Conservation (phyloP, 2,888 invertebrate species). For the Hylaea fasciaria region DNA sequence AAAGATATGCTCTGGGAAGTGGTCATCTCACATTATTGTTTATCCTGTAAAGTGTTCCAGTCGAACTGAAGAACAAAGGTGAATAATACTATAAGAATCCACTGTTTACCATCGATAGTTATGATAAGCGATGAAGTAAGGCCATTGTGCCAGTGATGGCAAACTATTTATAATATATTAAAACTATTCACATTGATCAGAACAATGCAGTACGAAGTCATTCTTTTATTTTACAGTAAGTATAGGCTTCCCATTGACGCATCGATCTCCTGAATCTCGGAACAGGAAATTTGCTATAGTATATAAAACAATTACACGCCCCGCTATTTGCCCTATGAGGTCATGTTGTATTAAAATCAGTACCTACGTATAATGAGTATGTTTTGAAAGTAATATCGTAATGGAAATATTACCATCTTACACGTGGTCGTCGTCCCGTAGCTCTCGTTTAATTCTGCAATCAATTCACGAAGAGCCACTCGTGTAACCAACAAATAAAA, state of each 20-base stretch:
- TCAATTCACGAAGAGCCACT: conserved; percentile 13
- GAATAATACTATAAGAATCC: conserved; percentile 34
- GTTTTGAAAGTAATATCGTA: conserved; percentile 33
- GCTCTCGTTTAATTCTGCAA: conserved; percentile 28
- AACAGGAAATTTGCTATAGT: conserved; percentile 24
- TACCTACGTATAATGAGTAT: conserved; percentile 45
- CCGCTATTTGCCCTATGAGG: conserved; percentile 36
- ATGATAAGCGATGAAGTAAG: conserved; percentile 40
- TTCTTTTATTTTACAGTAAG: conserved; percentile 13
- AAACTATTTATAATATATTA: conserved; percentile 16
- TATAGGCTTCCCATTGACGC: conserved; percentile 22
- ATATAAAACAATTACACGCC: conserved; percentile 30
- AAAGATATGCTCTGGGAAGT: background rate
- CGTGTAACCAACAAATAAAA: conserved; percentile 1
- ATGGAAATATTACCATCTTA: conserved; percentile 29
- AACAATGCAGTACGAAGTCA: conserved; percentile 10
- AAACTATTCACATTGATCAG: conserved; percentile 16
- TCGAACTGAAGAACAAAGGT: conserved; percentile 32
- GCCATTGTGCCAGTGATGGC: conserved; percentile 31
- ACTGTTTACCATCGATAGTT: conserved; percentile 33
- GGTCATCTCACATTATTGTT: conserved; percentile 7
- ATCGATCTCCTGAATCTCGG: conserved; percentile 33
- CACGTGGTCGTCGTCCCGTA: conserved; percentile 15
- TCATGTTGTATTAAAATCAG: conserved; percentile 50
- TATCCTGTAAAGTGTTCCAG: conserved; percentile 8